Conservation (phyloP, 2,797 vertebrate genomes). For the Cirrhinus molitorella region DNA sequence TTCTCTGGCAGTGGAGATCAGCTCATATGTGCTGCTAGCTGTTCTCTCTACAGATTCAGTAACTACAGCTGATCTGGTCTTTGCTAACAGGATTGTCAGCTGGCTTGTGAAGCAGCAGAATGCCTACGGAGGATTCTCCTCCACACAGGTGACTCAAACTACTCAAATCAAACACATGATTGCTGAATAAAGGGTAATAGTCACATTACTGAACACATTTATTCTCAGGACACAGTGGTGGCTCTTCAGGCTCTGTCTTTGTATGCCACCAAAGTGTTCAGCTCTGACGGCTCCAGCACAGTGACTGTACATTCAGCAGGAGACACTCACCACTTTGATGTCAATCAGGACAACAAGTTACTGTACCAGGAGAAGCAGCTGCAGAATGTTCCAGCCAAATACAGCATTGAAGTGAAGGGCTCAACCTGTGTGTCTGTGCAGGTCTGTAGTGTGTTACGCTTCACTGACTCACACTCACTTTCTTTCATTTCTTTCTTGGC, state of each 20-base stretch:
- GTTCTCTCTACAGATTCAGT: constrained; percentile 64
- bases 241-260: constrained; percentile 86
- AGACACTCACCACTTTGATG: constrained; percentile 64
- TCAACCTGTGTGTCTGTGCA: constrained; percentile 34
- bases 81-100: constrained; percentile 72
- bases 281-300: constrained; percentile 57
- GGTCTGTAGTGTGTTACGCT: background rate
- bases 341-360: constrained; percentile 1
- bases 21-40: constrained; percentile 82
- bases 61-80: constrained; percentile 72
- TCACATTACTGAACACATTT: no score
- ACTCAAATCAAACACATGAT: background rate
- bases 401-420: constrained; percentile 40
- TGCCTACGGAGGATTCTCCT: constrained; percentile 84
- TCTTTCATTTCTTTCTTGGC: background rate
- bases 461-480: background rate
- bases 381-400: background rate
- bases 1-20: constrained; percentile 85
- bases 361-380: constrained; percentile 30
- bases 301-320: constrained; percentile 66
- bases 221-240: background rate
- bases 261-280: constrained; percentile 76
- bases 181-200: no score
- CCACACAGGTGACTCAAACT: no score
- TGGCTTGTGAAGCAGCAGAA: constrained; percentile 85